Conservation (phyloP, 2,113 vertebrate species). For the Ictalurus punctatus region DNA sequence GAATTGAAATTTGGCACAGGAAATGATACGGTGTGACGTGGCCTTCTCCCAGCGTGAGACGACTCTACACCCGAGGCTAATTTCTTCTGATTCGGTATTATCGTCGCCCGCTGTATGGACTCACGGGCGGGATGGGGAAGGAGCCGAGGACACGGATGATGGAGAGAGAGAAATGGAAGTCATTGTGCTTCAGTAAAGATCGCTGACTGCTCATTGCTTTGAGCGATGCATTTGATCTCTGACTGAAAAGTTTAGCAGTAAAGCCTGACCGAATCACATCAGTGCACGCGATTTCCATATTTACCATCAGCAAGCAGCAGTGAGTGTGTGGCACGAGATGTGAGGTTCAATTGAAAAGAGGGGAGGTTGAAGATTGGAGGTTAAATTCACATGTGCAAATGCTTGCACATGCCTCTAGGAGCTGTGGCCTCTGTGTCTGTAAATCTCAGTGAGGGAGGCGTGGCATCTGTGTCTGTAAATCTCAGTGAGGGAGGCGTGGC, state of each 20-base stretch:
- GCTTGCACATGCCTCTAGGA: not conserved
- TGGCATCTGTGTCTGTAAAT: not conserved
- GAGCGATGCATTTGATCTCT: conserved; percentile 17
- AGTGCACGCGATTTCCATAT: not conserved
- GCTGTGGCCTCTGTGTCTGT: not conserved
- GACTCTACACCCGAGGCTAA: conserved; percentile 21
- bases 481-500: not conserved
- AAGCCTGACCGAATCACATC: not conserved
- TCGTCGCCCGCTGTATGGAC: not conserved
- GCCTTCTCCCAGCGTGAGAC: not conserved
- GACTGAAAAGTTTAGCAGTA: not conserved
- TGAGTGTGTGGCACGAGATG: not conserved
- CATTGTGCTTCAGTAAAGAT: conserved; percentile 5
- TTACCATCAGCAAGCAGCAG: not conserved
- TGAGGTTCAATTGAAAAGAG: not conserved
- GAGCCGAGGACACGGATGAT: not conserved
- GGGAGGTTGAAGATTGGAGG: not conserved
- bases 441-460: not conserved
- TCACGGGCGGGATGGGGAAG: not conserved
- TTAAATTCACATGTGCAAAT: not conserved
- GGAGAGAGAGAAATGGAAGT: conserved; percentile 15
- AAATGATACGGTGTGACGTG: conserved; percentile 8
- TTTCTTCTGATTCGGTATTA: not conserved
- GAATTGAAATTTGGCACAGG: conserved; percentile 8
- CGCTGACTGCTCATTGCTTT: conserved; percentile 10